phyloP scores from a whole-genome alignment of 2,888 invertebrate genomes.

The Parnassius mnemosyne region DNA sequence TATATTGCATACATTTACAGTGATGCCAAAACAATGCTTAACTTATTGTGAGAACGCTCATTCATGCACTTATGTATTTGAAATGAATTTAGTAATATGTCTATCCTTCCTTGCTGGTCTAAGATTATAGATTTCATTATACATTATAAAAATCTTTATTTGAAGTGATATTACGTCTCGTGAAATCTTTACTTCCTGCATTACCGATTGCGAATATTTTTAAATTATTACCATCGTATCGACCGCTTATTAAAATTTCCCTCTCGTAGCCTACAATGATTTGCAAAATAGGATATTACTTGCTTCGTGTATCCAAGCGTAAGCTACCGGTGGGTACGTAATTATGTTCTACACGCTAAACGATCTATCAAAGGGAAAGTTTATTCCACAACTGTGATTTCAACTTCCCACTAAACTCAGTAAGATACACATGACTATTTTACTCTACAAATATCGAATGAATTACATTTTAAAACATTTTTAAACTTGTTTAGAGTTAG shows the following conservation, averaged over 20 bases:
- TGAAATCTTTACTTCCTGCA: slow-evolving; percentile 4
- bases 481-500: too few relatives aligned
- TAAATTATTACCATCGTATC: slow-evolving; percentile 18
- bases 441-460: slow-evolving; percentile 17
- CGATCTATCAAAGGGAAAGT: slow-evolving; percentile 44
- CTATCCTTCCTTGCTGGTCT: too few relatives aligned
- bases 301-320: slow-evolving; percentile 4
- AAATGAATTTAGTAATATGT: too few relatives aligned
- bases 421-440: slow-evolving; percentile 42
- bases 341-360: slow-evolving; percentile 27
- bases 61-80: too few relatives aligned
- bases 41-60: too few relatives aligned
- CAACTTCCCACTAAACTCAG: slow-evolving; percentile 45
- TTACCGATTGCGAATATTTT: slow-evolving; percentile 21
- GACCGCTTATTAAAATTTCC: background rate
- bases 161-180: background rate
- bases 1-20: too few relatives aligned
- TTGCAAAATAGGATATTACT: slow-evolving; percentile 36
- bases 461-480: too few relatives aligned
- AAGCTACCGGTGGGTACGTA: slow-evolving; percentile 24
- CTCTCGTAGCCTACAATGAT: slow-evolving; percentile 32
- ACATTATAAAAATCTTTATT: background rate
- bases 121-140: too few relatives aligned
- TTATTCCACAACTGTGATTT: slow-evolving; percentile 48
- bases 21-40: too few relatives aligned